Evolutionary conservation across 37 sponge, comb jelly and placozoan species (phyloP), one percentile per base, ranked within the genome.

Genomic region (Cladorhizidae sp.): DNA sequence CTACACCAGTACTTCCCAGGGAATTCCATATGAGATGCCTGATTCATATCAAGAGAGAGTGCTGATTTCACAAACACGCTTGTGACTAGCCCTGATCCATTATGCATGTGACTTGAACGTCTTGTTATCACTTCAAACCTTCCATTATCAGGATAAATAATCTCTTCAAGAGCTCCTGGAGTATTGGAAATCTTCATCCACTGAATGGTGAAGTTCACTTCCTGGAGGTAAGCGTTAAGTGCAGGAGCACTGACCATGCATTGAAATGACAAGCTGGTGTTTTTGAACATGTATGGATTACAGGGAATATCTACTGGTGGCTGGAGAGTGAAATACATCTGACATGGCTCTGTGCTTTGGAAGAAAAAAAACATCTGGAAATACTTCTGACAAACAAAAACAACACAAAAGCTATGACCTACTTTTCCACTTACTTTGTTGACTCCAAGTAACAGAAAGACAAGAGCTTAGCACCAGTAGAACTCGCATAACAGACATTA

Each of bases 271-370:
- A 65, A 32, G 32, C 7, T 9, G 32, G 31, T 65, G 67, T 33
- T 65, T 17, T 15, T 65, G 67, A 32, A 32, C 2, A 65, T 2
- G 35, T 65, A 33, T 32, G 67, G 67, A 12, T 65, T 65, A 31
- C 67, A 65, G 51, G 64, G 63, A 8, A 82, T 37, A 15, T 61
- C 52, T 0, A 28, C 29, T 20, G 83, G 83, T 15, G 83, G 83
- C 18, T 82, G 83, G 29, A 64, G n/a, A 5, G 73, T 71, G 62
- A 81, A 81, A 62, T 23, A 65, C 36, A 65, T 28, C 35, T 35
- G 36, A 33, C 67, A 65, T 25, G 67, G 35, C 7, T 65, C 67
- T 65, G 11, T 31, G 32, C 32, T 12, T 45, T 45, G 49, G 8
- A 45, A 45, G 49, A 45, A 45, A 45, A 12, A 45, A 45, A 45